A percentile compares a stretch with the other conserved stretches of the same genome.
Evolutionary conservation across 1,140 invertebrate genomes (phyloP).

Genomic region (Zaprionus kolodkinae): DNA sequence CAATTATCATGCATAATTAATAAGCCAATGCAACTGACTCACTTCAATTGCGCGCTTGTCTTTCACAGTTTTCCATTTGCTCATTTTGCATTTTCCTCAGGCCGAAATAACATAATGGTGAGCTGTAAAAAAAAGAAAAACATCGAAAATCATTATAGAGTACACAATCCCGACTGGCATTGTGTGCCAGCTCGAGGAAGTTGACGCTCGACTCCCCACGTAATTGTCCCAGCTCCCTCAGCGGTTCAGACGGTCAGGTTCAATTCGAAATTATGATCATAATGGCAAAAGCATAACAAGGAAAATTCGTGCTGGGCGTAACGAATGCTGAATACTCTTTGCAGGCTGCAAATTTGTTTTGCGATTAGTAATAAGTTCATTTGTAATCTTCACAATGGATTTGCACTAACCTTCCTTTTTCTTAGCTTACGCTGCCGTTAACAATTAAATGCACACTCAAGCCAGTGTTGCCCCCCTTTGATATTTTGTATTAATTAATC

Average conservation of each 20-base stretch:
- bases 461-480: too few species aligned
- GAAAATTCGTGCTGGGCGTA: neutral
- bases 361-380: too few species aligned
- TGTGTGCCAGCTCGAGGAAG: constrained; percentile 55
- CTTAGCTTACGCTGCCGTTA: too few species aligned
- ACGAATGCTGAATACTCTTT: constrained; percentile 22
- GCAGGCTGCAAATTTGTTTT: neutral
- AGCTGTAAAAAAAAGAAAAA: constrained; percentile 7
- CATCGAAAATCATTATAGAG: constrained; percentile 1
- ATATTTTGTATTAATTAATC: too few species aligned
- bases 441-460: too few species aligned
- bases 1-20: constrained; percentile 73
- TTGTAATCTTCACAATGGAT: too few species aligned
- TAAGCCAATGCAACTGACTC: constrained; percentile 28
- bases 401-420: too few species aligned
- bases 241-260: constrained; percentile 69
- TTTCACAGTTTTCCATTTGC: constrained; percentile 8
- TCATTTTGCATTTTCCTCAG: constrained; percentile 4
- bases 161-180: neutral
- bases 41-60: constrained; percentile 13
- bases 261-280: constrained; percentile 73
- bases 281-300: constrained; percentile 27
- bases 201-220: constrained; percentile 55
- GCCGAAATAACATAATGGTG: constrained; percentile 22
- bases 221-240: constrained; percentile 50